Evolutionary conservation across 2,888 invertebrate species (phyloP).

Genomic region (Aleiodes alternator): DNA sequence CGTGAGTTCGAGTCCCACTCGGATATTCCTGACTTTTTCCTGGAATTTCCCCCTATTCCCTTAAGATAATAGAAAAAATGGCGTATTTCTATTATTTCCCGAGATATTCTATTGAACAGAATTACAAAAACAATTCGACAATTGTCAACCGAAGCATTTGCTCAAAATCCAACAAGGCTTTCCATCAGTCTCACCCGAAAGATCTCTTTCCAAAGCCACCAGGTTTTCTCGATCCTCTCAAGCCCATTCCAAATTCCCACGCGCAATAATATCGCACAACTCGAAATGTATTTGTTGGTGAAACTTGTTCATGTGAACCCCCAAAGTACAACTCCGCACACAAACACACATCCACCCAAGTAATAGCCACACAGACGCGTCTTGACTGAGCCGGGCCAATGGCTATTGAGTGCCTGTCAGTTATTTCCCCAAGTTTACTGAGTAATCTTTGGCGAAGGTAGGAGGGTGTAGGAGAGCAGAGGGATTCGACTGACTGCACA

Average conservation of each 20-base stretch:
- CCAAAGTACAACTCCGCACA: slow-evolving; percentile 8
- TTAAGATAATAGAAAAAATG: no score
- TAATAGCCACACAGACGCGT: slow-evolving; percentile 31
- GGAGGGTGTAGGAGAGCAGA: neutral
- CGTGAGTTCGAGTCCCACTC: no score
- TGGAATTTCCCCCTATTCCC: no score
- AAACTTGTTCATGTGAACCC: slow-evolving; percentile 11
- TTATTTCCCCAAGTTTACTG: slow-evolving; percentile 67
- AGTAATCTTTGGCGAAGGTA: slow-evolving; percentile 65
- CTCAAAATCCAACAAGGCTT: no score
- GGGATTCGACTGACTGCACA: slow-evolving; percentile 10
- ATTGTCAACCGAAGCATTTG: no score
- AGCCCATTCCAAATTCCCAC: neutral
- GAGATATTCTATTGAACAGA: no score
- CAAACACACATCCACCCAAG: slow-evolving; percentile 4
- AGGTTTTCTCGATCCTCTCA: neutral
- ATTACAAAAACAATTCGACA: no score
- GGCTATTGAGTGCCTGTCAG: slow-evolving; percentile 48
- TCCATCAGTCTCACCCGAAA: no score
- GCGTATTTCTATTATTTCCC: no score
- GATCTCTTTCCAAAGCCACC: no score
- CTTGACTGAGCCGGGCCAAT: slow-evolving; percentile 39
- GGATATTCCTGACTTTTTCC: no score
- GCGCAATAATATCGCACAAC: neutral
- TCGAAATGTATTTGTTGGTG: neutral